Evolutionary conservation across 2,888 invertebrate species (phyloP), one percentile per base, ranked within the genome.

Genomic region (Pachliopta kotzebuea): DNA sequence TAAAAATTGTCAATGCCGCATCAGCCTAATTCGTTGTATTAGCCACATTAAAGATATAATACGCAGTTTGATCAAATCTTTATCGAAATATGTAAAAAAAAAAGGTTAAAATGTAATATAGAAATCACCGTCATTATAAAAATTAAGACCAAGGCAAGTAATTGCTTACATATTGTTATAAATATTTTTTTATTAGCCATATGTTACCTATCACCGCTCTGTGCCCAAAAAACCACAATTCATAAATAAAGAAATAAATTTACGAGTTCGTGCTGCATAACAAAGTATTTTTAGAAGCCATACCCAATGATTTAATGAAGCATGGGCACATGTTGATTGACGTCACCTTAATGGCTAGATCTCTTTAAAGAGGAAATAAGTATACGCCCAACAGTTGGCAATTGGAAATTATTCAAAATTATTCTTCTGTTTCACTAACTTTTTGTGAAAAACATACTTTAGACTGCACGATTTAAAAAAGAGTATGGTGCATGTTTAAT

Each of bases 351-450:
- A 20, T 23, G 49, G 49, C 18, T 26, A 55, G 56, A 29, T 29
- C 21, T 21, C 24, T n/a, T 20, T 29, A 55, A 56, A 61, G 56
- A 18, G 56, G 21, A 11, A 56, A 61, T 18, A 23, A 29, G 50
- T 56, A 56, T 21, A 17, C 56, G 26, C 18, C 26, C 6, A 45
- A 29, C 61, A 61, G 55, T 49, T 56, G 56, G 24, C 14, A 49
- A 56, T 49, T 56, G 21, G 56, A 61, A 55, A 56, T 45, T 31
- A 31, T 56, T 56, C 21, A 61, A 50, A 56, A 56, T 56, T 49
- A 21, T 37, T 21, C 21, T 7, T 8, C 23, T 23, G 18, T 55
- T 55, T 61, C 29, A 61, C 29, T 49, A 52, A 56, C 23, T 18
- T 24, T 31, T 50, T 17, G 18, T 18, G 45, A 45, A 45, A 45